Conservation (phyloP, 2,888 invertebrate genomes). For the Hecatera dysodea region DNA sequence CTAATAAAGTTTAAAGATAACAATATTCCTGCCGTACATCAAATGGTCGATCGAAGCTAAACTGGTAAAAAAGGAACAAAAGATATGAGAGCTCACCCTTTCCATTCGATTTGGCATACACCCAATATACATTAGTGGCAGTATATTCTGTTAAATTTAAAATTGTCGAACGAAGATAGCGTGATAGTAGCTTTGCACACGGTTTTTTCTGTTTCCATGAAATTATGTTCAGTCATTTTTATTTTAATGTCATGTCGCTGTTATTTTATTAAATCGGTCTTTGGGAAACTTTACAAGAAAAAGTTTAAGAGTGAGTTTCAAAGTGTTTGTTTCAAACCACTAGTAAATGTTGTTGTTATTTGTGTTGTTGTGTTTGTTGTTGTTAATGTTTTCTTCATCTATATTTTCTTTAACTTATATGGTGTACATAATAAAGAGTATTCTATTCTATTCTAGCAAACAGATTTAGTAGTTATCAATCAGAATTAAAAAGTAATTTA, state of each 20-base stretch:
- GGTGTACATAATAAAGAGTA: too few relatives aligned
- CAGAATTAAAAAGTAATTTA: too few relatives aligned
- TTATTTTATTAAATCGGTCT: background rate
- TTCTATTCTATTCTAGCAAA: too few relatives aligned
- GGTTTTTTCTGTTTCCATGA: constrained; percentile 55
- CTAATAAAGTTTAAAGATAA: constrained; percentile 57
- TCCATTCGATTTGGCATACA: constrained; percentile 76
- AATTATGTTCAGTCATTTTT: background rate
- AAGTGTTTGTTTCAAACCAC: too few relatives aligned
- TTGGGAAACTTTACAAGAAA: background rate
- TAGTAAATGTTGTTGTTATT: too few relatives aligned
- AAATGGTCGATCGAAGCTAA: constrained; percentile 50
- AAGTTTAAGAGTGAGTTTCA: too few relatives aligned
- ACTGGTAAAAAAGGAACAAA: constrained; percentile 66
- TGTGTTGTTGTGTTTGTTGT: too few relatives aligned
- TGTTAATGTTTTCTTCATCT: too few relatives aligned
- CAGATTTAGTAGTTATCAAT: too few relatives aligned
- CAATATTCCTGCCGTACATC: constrained; percentile 35
- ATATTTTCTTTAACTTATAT: too few relatives aligned
- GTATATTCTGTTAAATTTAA: constrained; percentile 82
- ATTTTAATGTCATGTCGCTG: background rate
- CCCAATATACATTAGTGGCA: constrained; percentile 82
- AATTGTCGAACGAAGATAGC: constrained; percentile 65
- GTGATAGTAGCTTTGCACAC: constrained; percentile 34
- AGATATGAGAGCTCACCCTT: constrained; percentile 59